A percentile compares a stretch with the other conserved stretches of the same genome.
Conservation (phyloP, 2,888 invertebrate species). For the Ptilodon capucinus region DNA sequence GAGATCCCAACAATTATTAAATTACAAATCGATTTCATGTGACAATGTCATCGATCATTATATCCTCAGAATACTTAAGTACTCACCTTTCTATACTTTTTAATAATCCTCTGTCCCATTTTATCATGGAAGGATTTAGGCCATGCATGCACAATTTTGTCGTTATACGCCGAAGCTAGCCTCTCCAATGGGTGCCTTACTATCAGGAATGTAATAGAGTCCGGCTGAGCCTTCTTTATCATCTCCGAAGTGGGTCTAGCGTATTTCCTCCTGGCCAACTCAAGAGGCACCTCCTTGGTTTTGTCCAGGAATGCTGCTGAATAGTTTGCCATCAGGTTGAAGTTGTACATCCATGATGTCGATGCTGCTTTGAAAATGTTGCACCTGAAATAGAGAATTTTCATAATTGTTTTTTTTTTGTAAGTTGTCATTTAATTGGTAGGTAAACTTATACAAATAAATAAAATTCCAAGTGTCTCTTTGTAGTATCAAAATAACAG, state of each 20-base stretch:
- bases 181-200: conserved; percentile 91
- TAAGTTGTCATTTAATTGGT: too few relatives aligned
- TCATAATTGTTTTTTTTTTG: not conserved
- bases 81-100: conserved; percentile 86
- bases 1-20: too few relatives aligned
- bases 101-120: conserved; percentile 89
- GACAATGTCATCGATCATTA: not conserved
- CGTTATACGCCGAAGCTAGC: conserved; percentile 91
- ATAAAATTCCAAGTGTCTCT: too few relatives aligned
- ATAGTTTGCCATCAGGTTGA: conserved; percentile 93
- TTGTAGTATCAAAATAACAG: too few relatives aligned
- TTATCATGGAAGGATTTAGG: conserved; percentile 92
- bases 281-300: conserved; percentile 90
- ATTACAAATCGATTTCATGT: not conserved
- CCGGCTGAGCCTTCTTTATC: conserved; percentile 88
- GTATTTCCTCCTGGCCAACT: conserved; percentile 90
- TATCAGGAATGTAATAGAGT: conserved; percentile 91
- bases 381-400: conserved; percentile 81
- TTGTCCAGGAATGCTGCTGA: conserved; percentile 88
- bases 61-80: not conserved
- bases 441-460: too few relatives aligned
- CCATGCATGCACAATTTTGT: conserved; percentile 92
- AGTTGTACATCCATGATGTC: conserved; percentile 97
- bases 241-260: conserved; percentile 88
- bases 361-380: conserved; percentile 93